phyloP scores from a whole-genome alignment of 2,888 invertebrate genomes.

The Pegoplata infirma region DNA sequence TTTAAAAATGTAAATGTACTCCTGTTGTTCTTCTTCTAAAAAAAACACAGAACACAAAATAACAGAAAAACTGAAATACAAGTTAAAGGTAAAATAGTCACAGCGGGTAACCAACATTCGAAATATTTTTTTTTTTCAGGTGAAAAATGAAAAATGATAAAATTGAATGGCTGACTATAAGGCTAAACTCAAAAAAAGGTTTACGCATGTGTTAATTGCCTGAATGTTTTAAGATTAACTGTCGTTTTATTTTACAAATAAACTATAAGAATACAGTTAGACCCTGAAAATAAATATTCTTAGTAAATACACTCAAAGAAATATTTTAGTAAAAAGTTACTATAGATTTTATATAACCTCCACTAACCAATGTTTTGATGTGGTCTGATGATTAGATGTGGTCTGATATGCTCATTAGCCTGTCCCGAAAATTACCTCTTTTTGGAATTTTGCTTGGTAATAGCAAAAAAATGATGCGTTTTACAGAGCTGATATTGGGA shows the following conservation, averaged over 20 bases:
- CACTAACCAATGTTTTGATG: no score
- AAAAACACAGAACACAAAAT: neutral
- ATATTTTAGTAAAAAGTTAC: no score
- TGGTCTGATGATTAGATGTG: no score
- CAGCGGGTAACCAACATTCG: neutral
- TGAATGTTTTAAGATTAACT: slow-evolving; percentile 32
- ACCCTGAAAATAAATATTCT: neutral
- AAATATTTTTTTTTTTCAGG: neutral
- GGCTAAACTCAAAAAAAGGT: neutral
- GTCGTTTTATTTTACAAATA: neutral
- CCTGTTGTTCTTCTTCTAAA: slow-evolving; percentile 29
- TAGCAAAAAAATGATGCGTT: no score
- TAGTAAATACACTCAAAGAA: no score
- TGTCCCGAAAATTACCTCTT: no score
- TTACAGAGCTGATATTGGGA: no score
- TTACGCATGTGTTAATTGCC: slow-evolving; percentile 53
- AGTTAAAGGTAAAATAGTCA: neutral
- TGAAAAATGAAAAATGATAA: neutral
- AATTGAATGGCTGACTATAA: neutral
- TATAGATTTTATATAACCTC: no score
- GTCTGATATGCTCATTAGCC: no score
- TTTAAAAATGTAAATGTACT: slow-evolving; percentile 31
- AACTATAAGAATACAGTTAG: slow-evolving; percentile 25
- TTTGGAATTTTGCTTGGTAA: no score
- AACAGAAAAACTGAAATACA: neutral